These are phyloP conservation scores for Edolisoma coerulescens DNA, from an alignment of 2,113 vertebrate genomes.

Conservation along the genomic window DNA sequence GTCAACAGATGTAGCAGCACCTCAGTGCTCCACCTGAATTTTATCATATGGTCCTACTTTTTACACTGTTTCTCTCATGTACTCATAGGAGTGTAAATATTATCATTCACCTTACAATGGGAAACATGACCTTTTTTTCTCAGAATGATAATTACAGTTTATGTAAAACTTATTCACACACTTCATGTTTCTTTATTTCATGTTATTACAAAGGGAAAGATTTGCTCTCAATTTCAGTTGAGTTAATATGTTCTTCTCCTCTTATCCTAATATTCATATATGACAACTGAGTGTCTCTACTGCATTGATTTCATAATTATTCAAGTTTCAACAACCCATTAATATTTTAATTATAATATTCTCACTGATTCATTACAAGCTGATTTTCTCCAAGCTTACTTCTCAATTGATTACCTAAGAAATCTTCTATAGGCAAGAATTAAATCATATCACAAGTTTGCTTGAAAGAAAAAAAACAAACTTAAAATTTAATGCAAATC, in stretches of 20 bases:
- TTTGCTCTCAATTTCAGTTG: background rate
- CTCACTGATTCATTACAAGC: background rate
- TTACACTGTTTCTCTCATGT: background rate
- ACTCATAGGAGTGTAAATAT: background rate
- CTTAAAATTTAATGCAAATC: background rate
- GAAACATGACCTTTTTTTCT: background rate
- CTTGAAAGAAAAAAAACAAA: background rate
- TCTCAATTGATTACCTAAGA: conserved; percentile 23
- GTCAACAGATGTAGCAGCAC: background rate
- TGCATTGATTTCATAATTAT: conserved; percentile 40
- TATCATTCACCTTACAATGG: background rate
- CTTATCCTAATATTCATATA: background rate
- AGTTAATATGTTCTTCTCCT: background rate
- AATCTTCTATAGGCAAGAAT: background rate
- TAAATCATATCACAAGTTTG: background rate
- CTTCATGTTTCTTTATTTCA: background rate
- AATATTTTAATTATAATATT: conserved; percentile 26
- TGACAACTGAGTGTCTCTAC: background rate
- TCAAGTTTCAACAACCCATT: conserved; percentile 18
- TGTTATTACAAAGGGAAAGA: background rate
- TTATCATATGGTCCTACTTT: background rate
- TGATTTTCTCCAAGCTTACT: background rate
- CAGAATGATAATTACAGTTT: background rate
- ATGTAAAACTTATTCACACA: background rate
- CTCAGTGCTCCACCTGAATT: background rate